Evolutionary conservation across 2,797 vertebrate genomes (phyloP).

Genomic region (Ceryle rudis): DNA sequence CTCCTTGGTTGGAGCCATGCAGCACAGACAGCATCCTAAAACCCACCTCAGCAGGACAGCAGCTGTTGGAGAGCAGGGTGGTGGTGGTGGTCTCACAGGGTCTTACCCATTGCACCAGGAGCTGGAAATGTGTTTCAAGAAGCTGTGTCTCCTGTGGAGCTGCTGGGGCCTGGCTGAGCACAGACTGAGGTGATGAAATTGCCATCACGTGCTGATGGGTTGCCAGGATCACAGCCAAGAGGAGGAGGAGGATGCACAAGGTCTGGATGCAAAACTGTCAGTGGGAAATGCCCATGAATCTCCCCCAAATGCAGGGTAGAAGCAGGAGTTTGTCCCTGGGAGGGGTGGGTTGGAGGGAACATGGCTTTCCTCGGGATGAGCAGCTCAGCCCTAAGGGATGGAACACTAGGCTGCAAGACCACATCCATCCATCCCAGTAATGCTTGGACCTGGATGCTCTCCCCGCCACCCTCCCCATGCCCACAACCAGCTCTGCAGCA

Average conservation of each 20-base stretch:
- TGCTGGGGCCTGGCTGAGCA: background rate
- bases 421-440: background rate
- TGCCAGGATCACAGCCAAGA: background rate
- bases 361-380: background rate
- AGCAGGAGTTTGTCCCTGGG: background rate
- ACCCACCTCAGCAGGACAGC: background rate
- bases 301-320: background rate
- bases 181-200: background rate
- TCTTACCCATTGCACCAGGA: background rate
- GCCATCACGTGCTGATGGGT: accelerated
- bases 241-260: background rate
- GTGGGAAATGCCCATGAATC: background rate
- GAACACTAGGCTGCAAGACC: background rate
- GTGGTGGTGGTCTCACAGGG: background rate
- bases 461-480: background rate
- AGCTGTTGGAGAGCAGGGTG: background rate
- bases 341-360: background rate
- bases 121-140: background rate
- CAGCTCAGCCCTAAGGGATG: background rate
- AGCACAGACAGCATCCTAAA: background rate
- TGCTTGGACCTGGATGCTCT: background rate
- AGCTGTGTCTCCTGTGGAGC: background rate
- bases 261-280: background rate
- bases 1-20: background rate
- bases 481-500: background rate